Evolutionary conservation across 1,140 invertebrate genomes (phyloP).

Genomic region (Physella acuta): DNA sequence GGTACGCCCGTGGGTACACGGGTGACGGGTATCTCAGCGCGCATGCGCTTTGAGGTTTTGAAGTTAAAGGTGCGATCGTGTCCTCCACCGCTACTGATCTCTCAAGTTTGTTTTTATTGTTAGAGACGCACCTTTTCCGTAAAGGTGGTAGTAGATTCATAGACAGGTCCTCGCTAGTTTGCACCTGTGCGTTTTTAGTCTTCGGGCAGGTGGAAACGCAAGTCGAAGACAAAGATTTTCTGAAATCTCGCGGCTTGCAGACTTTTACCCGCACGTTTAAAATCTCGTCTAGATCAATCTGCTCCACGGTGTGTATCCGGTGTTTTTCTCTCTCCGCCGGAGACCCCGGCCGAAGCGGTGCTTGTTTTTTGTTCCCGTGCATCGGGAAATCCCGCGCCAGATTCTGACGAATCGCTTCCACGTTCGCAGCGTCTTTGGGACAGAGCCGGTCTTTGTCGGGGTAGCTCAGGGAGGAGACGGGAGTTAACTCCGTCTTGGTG

Average conservation of each 20-base stretch:
- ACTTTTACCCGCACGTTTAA: not conserved
- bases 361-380: not conserved
- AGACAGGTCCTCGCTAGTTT: constrained; percentile 24
- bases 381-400: constrained; percentile 8
- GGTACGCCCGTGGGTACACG: not conserved
- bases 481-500: not conserved
- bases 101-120: constrained; percentile 9
- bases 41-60: not conserved
- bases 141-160: constrained; percentile 1
- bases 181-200: constrained; percentile 12
- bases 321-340: constrained; percentile 25
- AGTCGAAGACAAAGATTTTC: constrained; percentile 15
- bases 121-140: constrained; percentile 3
- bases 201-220: constrained; percentile 14
- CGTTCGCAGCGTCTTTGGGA: not conserved
- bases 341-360: constrained; percentile 7
- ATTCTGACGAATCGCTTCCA: constrained; percentile 4
- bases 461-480: not conserved
- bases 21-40: too few species aligned
- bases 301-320: not conserved
- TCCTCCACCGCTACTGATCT: constrained; percentile 10
- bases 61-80: not conserved
- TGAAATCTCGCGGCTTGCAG: not conserved
- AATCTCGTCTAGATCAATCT: not conserved
- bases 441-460: not conserved